Percentiles rank a stretch among this genome's conserved stretches.
phyloP scores from a whole-genome alignment of 64 coral and sea anemone species.

The Actinia tenebrosa region DNA sequence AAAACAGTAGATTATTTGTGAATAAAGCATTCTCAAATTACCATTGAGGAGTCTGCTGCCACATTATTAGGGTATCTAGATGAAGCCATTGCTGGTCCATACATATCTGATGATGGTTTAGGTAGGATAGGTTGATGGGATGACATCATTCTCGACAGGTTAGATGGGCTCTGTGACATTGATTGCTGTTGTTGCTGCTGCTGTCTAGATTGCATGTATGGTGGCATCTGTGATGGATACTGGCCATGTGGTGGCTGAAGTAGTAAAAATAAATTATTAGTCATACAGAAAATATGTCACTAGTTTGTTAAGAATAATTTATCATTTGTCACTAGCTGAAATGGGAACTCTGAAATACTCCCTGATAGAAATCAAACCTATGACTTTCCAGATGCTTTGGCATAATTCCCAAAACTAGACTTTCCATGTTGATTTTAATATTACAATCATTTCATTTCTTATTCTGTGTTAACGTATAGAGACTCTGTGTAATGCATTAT shows the following conservation, averaged over 20 bases:
- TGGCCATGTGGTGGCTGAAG: slow-evolving; percentile 21
- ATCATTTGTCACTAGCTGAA: too few relatives aligned
- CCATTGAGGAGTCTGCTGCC: slow-evolving; percentile 42
- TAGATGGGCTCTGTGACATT: slow-evolving; percentile 47
- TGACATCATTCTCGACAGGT: slow-evolving; percentile 55
- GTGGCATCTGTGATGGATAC: slow-evolving; percentile 56
- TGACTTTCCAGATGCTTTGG: too few relatives aligned
- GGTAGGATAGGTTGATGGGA: slow-evolving; percentile 83
- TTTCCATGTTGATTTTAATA: too few relatives aligned
- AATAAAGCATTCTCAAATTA: not conserved
- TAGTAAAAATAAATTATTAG: not conserved
- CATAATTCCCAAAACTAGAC: too few relatives aligned
- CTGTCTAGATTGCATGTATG: slow-evolving; percentile 63
- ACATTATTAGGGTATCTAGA: slow-evolving; percentile 45
- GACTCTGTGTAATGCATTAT: too few relatives aligned
- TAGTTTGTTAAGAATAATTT: too few relatives aligned
- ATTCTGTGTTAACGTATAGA: too few relatives aligned
- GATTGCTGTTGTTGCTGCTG: slow-evolving; percentile 50
- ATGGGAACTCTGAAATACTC: too few relatives aligned
- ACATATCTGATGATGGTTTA: slow-evolving; percentile 69
- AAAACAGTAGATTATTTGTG: too few relatives aligned
- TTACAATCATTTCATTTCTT: too few relatives aligned
- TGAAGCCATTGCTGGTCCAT: slow-evolving; percentile 22
- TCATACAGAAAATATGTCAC: not conserved
- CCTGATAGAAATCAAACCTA: too few relatives aligned